Evolutionary conservation across 1,140 invertebrate genomes (phyloP).

Genomic region (Macrotrachela quadricornifera): DNA sequence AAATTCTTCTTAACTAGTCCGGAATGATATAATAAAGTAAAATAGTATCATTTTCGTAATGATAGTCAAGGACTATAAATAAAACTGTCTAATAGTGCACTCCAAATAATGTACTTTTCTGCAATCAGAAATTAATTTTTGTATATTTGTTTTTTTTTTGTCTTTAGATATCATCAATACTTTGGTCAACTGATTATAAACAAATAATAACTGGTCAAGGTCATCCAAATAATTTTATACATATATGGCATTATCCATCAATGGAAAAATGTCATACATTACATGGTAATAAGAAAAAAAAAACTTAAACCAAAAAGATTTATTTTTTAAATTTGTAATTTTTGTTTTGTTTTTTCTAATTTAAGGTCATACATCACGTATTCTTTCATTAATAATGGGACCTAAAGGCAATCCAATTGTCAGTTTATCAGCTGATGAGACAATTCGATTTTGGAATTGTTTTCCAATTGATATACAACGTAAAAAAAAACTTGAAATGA

Average conservation of each 20-base stretch:
- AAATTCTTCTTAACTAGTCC: too few relatives aligned
- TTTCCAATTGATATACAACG: constrained; percentile 33
- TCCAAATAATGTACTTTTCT: too few relatives aligned
- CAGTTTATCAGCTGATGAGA: constrained; percentile 82
- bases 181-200: constrained; percentile 80
- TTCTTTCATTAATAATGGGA: constrained; percentile 72
- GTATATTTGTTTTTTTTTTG: too few relatives aligned
- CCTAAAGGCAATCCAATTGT: constrained; percentile 79
- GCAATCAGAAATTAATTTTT: too few relatives aligned
- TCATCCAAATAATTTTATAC: constrained; percentile 76
- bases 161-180: constrained; percentile 37
- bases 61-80: too few relatives aligned
- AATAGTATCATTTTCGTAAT: too few relatives aligned
- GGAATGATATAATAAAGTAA: too few relatives aligned
- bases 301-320: too few relatives aligned
- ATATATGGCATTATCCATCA: constrained; percentile 80
- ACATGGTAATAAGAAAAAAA: too few relatives aligned
- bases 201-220: constrained; percentile 86
- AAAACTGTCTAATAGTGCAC: too few relatives aligned
- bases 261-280: constrained; percentile 42
- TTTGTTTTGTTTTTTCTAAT: background rate
- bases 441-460: constrained; percentile 79
- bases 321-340: too few relatives aligned
- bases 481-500: background rate
- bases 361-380: constrained; percentile 58